Evolutionary conservation across 2,888 invertebrate species (phyloP), one percentile per base, ranked within the genome.

Genomic region (Gymnocheta viridis): DNA sequence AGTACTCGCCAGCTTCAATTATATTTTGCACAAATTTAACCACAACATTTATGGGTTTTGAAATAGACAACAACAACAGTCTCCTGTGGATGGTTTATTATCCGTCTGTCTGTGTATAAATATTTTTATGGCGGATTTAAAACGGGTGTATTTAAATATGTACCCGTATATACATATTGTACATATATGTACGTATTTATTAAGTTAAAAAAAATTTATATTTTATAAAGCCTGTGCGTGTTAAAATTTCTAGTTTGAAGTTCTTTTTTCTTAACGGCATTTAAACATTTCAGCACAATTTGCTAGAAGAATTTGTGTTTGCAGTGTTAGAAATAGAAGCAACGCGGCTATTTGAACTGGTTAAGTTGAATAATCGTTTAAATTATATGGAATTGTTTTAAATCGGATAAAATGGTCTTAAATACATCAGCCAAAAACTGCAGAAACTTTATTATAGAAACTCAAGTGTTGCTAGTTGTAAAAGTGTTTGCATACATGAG

Each of bases 1-100:
- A 82, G 74, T 82, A 74, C 81, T 82, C 83, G 80, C 74, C 83
- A 70, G 83, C 80, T 83, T 83, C 83, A 83, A 83, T 83, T 83
- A 83, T 64, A 80, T 58, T 56, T 32, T 72, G 56, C 69, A 70
- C 80, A 74, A 70, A 64, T 56, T 64, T 47, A 74, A 56, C 74
- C 80, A 80, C 80, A 76, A 74, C 69, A 64, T 66, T 76, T 69
- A 56, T 79, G 64, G 64, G 41, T 79, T 67, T 64, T 24, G 22
- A 73, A 69, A 82, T 69, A 82, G 78, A 62, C 78, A 78, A 29
- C 27, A 19, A 2, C 29, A 62, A n/a, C 58, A 14, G 49, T 47
- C 35, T 56, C 32, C 32, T 44, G 64, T 44, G 19, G 56, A 67
- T 47, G 32, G 29, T 47, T 62, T 60, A 22, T 3, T 49, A 41